A percentile compares a stretch with the other conserved stretches of the same genome.
These are phyloP conservation scores for Brachyrhaphis roseni DNA, from an alignment of 2,797 vertebrate genomes.

Conservation along the genomic window DNA sequence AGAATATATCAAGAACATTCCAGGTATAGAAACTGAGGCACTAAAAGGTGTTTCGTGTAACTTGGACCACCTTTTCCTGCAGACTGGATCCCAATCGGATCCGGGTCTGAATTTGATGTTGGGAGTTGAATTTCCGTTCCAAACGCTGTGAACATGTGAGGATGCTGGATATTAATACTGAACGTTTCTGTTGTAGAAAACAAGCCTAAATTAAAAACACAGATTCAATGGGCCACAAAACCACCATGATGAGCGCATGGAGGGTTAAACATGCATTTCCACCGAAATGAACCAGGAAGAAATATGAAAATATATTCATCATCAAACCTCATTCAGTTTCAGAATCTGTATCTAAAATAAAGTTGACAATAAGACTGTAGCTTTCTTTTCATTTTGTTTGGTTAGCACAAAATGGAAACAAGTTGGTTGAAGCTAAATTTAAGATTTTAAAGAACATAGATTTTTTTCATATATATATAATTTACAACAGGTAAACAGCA, in stretches of 20 bases:
- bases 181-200: slow-evolving; percentile 30
- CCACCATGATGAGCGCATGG: slow-evolving; percentile 46
- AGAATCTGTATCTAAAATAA: slow-evolving; percentile 68
- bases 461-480: slow-evolving; percentile 38
- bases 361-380: slow-evolving; percentile 39
- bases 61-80: slow-evolving; percentile 68
- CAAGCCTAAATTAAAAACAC: slow-evolving; percentile 21
- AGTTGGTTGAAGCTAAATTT: slow-evolving; percentile 46
- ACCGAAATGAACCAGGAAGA: slow-evolving; percentile 69
- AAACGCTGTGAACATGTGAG: slow-evolving; percentile 49
- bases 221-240: slow-evolving; percentile 43
- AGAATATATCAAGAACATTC: slow-evolving; percentile 78
- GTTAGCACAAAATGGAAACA: slow-evolving; percentile 50
- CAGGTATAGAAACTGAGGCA: slow-evolving; percentile 80
- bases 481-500: slow-evolving; percentile 70
- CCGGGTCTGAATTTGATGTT: slow-evolving; percentile 46
- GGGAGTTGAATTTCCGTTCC: slow-evolving; percentile 31
- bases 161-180: slow-evolving; percentile 51
- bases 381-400: slow-evolving; percentile 28
- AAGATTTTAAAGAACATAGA: slow-evolving; percentile 55
- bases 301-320: slow-evolving; percentile 78
- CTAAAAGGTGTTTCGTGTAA: slow-evolving; percentile 81
- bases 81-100: slow-evolving; percentile 59
- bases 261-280: slow-evolving; percentile 74
- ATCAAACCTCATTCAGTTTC: slow-evolving; percentile 57